A percentile compares a stretch with the other conserved stretches of the same genome.
phyloP scores from a whole-genome alignment of 2,113 vertebrate genomes.

The Grammomys dolichurus region DNA sequence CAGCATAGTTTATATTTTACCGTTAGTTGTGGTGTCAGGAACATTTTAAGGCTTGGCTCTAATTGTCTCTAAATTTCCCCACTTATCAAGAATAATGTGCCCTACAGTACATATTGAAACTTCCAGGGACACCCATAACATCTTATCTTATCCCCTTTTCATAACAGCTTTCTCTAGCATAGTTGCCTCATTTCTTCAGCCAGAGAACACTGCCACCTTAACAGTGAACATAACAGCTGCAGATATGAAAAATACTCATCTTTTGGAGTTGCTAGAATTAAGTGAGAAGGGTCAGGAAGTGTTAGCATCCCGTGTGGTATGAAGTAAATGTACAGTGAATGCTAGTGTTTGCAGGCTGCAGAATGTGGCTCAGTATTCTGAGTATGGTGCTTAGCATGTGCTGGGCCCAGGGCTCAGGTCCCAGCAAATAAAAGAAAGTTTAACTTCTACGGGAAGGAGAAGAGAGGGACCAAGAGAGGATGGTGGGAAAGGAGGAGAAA shows the following conservation, averaged over 20 bases:
- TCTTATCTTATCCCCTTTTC: background rate
- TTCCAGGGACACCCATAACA: background rate
- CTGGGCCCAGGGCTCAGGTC: background rate
- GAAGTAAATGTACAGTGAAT: background rate
- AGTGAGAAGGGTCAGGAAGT: background rate
- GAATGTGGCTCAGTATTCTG: background rate
- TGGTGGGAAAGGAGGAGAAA: too few species aligned
- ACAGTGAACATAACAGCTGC: background rate
- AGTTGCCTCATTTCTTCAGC: background rate
- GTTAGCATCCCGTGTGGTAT: background rate
- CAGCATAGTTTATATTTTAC: background rate
- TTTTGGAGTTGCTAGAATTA: background rate
- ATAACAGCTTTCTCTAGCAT: background rate
- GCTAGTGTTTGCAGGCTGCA: background rate
- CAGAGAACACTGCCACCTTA: background rate
- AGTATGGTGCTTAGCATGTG: background rate
- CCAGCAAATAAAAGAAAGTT: background rate
- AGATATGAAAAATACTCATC: background rate
- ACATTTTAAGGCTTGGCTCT: background rate
- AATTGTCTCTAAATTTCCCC: background rate
- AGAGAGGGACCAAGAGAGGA: background rate
- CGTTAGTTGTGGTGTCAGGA: background rate
- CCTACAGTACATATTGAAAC: background rate
- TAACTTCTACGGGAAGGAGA: background rate
- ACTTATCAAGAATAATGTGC: background rate